A percentile compares a stretch with the other conserved stretches of the same genome.
Evolutionary conservation across 1,140 invertebrate genomes (phyloP).

Genomic region (Bicyclus anynana): DNA sequence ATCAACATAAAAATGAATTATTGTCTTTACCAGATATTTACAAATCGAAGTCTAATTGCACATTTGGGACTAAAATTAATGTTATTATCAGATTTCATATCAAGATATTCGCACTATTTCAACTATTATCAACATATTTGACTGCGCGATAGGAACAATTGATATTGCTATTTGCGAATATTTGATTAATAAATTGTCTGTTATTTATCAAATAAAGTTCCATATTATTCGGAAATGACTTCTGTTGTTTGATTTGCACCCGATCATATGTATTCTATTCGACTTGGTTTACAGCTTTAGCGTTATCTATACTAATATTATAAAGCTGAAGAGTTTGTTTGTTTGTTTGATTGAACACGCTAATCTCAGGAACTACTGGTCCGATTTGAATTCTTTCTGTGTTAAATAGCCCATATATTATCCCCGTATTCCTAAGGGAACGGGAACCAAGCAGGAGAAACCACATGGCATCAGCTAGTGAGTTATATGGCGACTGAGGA

Average conservation of each 20-base stretch:
- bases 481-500: too few species aligned
- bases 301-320: too few species aligned
- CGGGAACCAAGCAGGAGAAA: too few species aligned
- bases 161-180: conserved; percentile 35
- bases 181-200: conserved; percentile 49
- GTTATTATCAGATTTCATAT: conserved; percentile 58
- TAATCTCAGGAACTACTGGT: too few species aligned
- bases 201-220: conserved; percentile 74
- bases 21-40: conserved; percentile 53
- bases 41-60: conserved; percentile 46
- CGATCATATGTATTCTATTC: too few species aligned
- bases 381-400: too few species aligned
- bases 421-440: too few species aligned
- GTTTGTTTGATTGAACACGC: too few species aligned
- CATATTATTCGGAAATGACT: conserved; percentile 50
- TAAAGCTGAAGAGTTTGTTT: too few species aligned
- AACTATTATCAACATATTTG: conserved; percentile 40
- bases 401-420: too few species aligned
- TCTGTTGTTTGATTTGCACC: conserved; percentile 22
- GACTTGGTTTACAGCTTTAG: too few species aligned
- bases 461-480: too few species aligned
- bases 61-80: conserved; percentile 49
- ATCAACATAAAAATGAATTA: conserved; percentile 17
- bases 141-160: conserved; percentile 29
- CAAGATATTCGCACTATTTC: conserved; percentile 59